Evolutionary conservation across 2,797 vertebrate genomes (phyloP).

Genomic region (Rallus crepitans): DNA sequence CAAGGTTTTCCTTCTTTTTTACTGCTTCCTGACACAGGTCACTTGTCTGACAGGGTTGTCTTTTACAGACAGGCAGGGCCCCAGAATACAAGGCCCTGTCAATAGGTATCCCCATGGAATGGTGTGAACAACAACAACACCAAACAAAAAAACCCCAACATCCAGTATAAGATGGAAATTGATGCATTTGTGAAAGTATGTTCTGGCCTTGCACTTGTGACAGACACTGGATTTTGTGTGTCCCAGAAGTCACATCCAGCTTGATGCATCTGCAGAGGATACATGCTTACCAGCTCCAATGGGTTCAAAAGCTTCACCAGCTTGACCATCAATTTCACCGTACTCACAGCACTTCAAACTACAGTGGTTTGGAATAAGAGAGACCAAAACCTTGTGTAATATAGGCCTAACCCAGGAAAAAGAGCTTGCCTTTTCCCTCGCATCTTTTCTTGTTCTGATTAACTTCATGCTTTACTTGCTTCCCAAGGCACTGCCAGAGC

Average conservation of each 20-base stretch:
- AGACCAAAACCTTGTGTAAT: background rate
- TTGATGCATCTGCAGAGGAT: background rate
- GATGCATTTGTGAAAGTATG: background rate
- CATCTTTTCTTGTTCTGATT: background rate
- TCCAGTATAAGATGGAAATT: background rate
- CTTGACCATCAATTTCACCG: background rate
- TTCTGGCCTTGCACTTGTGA: background rate
- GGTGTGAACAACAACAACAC: background rate
- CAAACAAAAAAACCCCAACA: background rate
- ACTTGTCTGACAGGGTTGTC: background rate
- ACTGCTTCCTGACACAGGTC: background rate
- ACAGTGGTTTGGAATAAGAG: background rate
- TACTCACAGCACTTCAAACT: background rate
- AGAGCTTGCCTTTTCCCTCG: background rate
- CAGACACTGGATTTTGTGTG: background rate
- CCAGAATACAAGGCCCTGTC: background rate
- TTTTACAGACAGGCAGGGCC: background rate
- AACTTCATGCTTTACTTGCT: background rate
- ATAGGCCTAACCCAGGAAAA: background rate
- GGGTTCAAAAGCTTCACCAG: background rate
- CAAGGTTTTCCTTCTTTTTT: background rate
- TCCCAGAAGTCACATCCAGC: background rate
- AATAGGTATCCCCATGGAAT: background rate
- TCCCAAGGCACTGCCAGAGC: background rate
- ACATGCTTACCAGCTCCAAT: background rate